Conservation (phyloP, 2,797 vertebrate genomes). For the Poeciliopsis paucimaculata region DNA sequence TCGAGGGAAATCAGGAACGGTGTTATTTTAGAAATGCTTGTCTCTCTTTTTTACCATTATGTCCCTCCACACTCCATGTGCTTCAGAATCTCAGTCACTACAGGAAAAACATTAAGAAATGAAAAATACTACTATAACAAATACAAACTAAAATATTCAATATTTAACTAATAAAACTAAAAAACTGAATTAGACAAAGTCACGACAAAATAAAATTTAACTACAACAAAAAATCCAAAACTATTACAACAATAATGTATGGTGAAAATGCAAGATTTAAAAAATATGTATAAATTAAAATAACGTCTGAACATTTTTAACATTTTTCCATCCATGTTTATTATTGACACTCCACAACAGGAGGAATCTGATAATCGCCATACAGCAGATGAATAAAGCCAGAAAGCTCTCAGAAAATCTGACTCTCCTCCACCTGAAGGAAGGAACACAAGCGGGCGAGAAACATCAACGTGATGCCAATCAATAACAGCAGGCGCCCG, state of each 20-base stretch:
- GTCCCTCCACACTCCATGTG: no score
- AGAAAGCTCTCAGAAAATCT: slow-evolving; percentile 12
- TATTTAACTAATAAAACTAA: no score
- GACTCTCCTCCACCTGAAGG: slow-evolving; percentile 24
- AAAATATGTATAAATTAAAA: not conserved
- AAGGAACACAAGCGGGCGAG: slow-evolving; percentile 19
- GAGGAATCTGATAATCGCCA: slow-evolving; percentile 14
- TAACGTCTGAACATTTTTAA: not conserved
- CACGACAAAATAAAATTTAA: no score
- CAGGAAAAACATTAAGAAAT: no score
- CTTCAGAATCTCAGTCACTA: no score
- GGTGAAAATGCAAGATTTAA: not conserved
- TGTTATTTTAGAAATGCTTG: no score
- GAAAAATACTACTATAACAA: no score
- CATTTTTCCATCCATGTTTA: not conserved
- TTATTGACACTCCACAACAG: slow-evolving; percentile 9
- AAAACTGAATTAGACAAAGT: no score
- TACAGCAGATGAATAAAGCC: slow-evolving; percentile 11
- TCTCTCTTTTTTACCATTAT: no score
- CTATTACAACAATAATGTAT: not conserved
- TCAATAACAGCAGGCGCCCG: slow-evolving; percentile 37
- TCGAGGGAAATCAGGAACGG: no score
- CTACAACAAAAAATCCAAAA: no score
- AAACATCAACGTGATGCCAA: slow-evolving; percentile 32
- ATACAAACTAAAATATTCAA: no score